Conservation (phyloP, 1,140 invertebrate genomes). For the Nebria ingens region DNA sequence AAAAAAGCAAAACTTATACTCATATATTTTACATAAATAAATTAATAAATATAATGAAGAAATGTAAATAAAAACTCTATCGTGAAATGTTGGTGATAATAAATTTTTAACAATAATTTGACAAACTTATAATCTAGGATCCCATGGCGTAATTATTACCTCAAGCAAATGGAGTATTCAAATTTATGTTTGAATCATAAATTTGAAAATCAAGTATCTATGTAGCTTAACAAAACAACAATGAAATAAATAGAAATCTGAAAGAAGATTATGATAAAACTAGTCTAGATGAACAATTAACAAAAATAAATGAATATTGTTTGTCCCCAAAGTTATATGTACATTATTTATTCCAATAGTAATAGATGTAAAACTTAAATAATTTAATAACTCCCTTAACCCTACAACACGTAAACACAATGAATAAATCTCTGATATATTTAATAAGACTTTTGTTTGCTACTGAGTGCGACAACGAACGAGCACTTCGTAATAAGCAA, state of each 20-base stretch:
- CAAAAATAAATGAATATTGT: neutral
- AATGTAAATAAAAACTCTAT: neutral
- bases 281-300: neutral
- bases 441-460: too few species aligned
- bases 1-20: neutral
- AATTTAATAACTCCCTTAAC: neutral
- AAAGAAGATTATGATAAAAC: neutral
- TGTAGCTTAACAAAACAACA: neutral
- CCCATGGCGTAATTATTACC: constrained; percentile 1
- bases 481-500: too few species aligned
- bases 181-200: neutral
- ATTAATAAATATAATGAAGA: constrained; percentile 1
- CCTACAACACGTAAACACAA: neutral
- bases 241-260: constrained; percentile 1
- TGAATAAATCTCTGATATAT: neutral
- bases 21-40: constrained; percentile 3
- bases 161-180: neutral
- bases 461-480: too few species aligned
- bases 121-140: neutral
- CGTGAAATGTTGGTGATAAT: too few species aligned
- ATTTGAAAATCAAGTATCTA: neutral
- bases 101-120: neutral
- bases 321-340: neutral
- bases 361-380: too few species aligned
- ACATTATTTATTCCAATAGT: neutral